Evolutionary conservation across 2,113 vertebrate genomes (phyloP).

Genomic region (Callionymus lyra): DNA sequence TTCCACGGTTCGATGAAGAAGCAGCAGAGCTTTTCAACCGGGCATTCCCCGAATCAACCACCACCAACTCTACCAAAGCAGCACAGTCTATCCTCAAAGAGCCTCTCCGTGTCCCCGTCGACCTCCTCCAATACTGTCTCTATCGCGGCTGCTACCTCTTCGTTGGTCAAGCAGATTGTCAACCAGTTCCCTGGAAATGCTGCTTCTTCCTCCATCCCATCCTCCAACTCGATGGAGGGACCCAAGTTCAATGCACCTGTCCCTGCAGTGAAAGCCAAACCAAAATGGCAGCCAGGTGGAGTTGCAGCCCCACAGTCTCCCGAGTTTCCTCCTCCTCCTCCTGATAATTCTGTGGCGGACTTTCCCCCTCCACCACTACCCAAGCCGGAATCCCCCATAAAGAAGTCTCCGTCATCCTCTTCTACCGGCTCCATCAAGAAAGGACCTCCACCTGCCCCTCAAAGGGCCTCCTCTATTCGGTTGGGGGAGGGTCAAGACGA

Average conservation of each 20-base stretch:
- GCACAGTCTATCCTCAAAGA: conserved; percentile 77
- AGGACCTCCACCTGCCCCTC: conserved; percentile 81
- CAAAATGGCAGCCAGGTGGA: conserved; percentile 84
- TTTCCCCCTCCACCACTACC: conserved; percentile 67
- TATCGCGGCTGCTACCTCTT: conserved; percentile 69
- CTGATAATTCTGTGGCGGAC: conserved; percentile 71
- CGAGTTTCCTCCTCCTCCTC: conserved; percentile 90
- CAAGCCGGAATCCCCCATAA: conserved; percentile 78
- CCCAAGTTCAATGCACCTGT: conserved; percentile 63
- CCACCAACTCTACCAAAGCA: conserved; percentile 85
- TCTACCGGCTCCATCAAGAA: conserved; percentile 78
- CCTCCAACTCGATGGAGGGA: conserved; percentile 45
- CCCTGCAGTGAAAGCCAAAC: conserved; percentile 87
- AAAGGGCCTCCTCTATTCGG: conserved; percentile 89
- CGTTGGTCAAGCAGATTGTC: conserved; percentile 82
- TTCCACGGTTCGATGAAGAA: conserved; percentile 65
- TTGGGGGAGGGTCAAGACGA: conserved; percentile 73
- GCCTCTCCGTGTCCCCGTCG: conserved; percentile 56
- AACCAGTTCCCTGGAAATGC: conserved; percentile 79
- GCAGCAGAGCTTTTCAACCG: conserved; percentile 71
- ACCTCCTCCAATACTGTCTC: conserved; percentile 56
- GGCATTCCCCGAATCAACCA: conserved; percentile 69
- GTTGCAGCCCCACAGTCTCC: conserved; percentile 66
- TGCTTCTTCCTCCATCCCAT: conserved; percentile 46
- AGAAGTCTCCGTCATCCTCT: conserved; percentile 69